phyloP scores from a whole-genome alignment of 2,113 vertebrate genomes.

The Suricata suricatta region DNA sequence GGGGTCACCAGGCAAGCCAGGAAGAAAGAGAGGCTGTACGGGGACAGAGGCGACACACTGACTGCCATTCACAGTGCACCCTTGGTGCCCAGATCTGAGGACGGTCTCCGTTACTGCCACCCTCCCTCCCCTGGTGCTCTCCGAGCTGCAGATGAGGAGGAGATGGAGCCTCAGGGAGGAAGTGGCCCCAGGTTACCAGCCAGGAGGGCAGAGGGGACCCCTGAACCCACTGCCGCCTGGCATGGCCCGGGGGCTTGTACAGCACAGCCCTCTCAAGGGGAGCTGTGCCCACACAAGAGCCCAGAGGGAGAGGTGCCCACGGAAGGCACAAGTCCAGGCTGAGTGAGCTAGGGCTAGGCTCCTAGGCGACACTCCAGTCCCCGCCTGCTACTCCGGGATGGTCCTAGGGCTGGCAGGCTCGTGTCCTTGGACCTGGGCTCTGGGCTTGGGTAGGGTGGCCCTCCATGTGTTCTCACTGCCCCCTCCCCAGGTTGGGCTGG shows the following conservation, averaged over 20 bases:
- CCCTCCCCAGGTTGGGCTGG: neutral
- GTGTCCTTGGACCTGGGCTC: neutral
- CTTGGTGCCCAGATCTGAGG: neutral
- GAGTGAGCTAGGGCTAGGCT: too few species aligned
- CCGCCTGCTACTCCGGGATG: neutral
- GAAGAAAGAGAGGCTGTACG: conserved; percentile 17
- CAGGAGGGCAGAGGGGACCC: neutral
- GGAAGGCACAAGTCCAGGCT: neutral
- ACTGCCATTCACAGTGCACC: rapidly evolving
- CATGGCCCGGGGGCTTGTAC: neutral
- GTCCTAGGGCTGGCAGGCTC: too few species aligned
- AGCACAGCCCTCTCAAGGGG: neutral
- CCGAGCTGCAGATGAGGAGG: neutral
- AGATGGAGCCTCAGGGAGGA: neutral
- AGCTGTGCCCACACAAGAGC: neutral
- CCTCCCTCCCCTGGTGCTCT: rapidly evolving
- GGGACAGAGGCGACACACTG: neutral
- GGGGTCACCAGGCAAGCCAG: neutral
- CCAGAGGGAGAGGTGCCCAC: neutral
- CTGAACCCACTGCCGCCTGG: rapidly evolving
- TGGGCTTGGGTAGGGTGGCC: neutral
- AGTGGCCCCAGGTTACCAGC: rapidly evolving
- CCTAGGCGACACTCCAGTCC: neutral
- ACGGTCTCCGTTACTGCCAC: rapidly evolving
- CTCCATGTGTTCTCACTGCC: neutral